Base-by-base conservation (phyloP, 2,113 vertebrate species). In the Megaptera novaeangliae region DNA sequence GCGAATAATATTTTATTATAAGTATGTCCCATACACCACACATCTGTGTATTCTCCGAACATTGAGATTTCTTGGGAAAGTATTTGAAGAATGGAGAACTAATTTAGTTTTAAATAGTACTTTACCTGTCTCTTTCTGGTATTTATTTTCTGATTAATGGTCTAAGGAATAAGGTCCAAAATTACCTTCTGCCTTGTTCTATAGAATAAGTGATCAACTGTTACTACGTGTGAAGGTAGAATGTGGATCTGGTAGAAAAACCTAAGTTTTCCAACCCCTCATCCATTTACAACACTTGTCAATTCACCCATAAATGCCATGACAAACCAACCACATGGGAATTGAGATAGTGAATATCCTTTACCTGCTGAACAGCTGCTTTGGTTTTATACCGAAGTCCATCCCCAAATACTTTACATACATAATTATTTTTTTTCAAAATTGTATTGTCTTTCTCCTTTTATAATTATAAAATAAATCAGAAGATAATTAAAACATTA, bases 391-490 rank as follows among this genome's bases (percentile, higher is more conserved):
- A 44, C 1, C 1, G 4, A 57, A 49, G 44, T 18, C 8, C 64
- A 87, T 71, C 25, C 29, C 52, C 31, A 94, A 81, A 92, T 66
- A 49, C 15, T 66, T 80, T 34, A 94, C 9, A 68, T 39, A 20
- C 8, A 23, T 49, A 49, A 69, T 1, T 46, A 23, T n/a, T 5
- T 75, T 75, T 94, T 94, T 90, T 57, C 55, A 86, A 94, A 97
- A 88, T 74, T 52, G 71, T 41, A 25, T n/a, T 93, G 0, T 18
- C 18, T 49, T 91, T 86, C 57, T 84, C 11, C 88, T 93, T 83
- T 95, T 39, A 69, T 71, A 91, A 75, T 68, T 72, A 78, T 81
- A 87, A 96, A 91, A 83, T 14, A n/a, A 82, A 91, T 86, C 31
- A 84, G 29, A 91, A 89, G 21, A 59, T 39, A 93, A 92, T 74